Base-by-base conservation (phyloP, 2,113 vertebrate species). In the Hydrolagus affinis region DNA sequence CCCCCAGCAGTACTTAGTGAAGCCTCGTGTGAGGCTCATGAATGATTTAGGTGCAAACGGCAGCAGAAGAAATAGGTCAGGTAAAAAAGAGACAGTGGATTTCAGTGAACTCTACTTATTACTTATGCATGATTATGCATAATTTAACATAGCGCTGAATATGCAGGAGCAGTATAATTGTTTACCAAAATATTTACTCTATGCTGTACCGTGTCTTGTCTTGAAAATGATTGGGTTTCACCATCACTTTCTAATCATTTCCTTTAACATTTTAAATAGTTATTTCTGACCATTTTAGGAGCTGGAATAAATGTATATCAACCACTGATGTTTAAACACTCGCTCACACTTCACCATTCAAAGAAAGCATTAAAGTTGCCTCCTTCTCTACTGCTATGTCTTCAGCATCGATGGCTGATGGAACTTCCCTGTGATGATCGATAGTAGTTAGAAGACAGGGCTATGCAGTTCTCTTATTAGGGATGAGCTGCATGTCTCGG, bases 121-220 rank as follows among this genome's bases (percentile, higher is more conserved):
- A 94, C 94, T 94, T 94, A 95, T 95, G 93, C 93, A 94, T 94
- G 93, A 94, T 94, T 94, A 95, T 95, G 94, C 93, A 95, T 95
- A 95, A 95, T 95, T 95, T 95, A 95, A 92, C 93, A 94, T 89
- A 90, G 93, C 94, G 93, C 93, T 94, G 94, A 95, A 95, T 95
- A 94, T 94, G 93, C 93, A 95, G 92, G 93, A 91, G 87, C 89
- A 93, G 93, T 94, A 94, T 94, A 93, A 95, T 94, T 94, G 93
- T 95, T 95, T 95, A 94, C 94, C 92, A 95, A 95, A 95, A 95
- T 95, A 95, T 95, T 95, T 94, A 95, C 78, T 83, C 78, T 66
- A 6, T 44, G 78, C 25, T 83, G 78, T 64, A 83, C 32, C 66
- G 30, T 83, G 17, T 28, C 62, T 83, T 83, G 78, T 66, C 30